These are phyloP conservation scores for Pygmarrhopalites habei DNA, from an alignment of 1,140 invertebrate species.

Conservation along the genomic window DNA sequence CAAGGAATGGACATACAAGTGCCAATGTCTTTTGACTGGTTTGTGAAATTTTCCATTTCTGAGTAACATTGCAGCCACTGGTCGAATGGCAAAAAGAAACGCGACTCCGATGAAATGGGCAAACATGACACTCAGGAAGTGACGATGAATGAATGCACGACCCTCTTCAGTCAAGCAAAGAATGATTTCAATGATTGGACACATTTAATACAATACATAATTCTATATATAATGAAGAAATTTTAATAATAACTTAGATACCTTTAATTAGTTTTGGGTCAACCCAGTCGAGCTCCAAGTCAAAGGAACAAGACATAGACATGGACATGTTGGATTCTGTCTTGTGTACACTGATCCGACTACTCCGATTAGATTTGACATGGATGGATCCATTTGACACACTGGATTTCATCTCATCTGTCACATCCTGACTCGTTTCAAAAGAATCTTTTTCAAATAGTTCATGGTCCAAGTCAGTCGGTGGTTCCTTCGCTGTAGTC, in stretches of 20 bases:
- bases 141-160: conserved; percentile 17
- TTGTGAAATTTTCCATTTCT: conserved; percentile 8
- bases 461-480: not conserved
- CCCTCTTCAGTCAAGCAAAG: no score
- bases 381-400: no score
- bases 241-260: no score
- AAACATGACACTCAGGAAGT: conserved; percentile 35
- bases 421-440: no score
- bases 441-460: no score
- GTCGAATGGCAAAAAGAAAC: conserved; percentile 29
- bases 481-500: not conserved
- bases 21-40: conserved; percentile 1
- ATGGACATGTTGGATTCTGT: not conserved
- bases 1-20: not conserved
- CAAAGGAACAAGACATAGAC: not conserved
- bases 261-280: conserved; percentile 20
- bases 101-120: conserved; percentile 33
- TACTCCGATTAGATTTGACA: not conserved
- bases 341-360: not conserved
- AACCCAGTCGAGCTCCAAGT: conserved; percentile 19
- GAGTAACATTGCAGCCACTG: conserved; percentile 30
- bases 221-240: no score
- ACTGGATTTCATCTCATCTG: no score
- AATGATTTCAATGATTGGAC: no score
- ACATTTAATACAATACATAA: no score